These are phyloP conservation scores for Epinephelus coioides DNA, from an alignment of 2,797 vertebrate genomes.

Conservation along the genomic window DNA sequence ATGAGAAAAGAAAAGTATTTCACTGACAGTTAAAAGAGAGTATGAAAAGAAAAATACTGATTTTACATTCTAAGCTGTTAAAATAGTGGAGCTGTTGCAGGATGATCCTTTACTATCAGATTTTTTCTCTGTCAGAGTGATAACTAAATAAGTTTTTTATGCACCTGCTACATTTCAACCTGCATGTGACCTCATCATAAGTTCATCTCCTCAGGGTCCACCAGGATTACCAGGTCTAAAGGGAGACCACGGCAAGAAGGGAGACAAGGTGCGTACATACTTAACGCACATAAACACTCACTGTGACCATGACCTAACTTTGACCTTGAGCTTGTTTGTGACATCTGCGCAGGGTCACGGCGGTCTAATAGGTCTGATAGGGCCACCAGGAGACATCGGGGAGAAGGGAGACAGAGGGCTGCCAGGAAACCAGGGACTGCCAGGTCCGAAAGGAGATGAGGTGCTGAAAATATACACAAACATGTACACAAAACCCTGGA, in stretches of 20 bases:
- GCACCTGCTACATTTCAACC: not conserved
- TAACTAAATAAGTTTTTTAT: not conserved
- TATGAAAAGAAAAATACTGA: not conserved
- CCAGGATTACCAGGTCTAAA: constrained; percentile 95
- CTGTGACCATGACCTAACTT: not conserved
- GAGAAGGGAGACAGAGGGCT: constrained; percentile 97
- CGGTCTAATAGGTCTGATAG: constrained; percentile 96
- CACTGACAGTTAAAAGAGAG: not conserved
- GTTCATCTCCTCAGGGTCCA: constrained; percentile 88
- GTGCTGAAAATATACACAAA: constrained; percentile 60
- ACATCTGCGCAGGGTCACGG: constrained; percentile 91
- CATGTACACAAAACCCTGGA: not conserved
- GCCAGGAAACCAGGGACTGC: constrained; percentile 92
- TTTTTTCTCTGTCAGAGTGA: not conserved
- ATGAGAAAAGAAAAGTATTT: not conserved
- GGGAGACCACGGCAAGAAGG: constrained; percentile 95
- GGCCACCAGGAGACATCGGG: constrained; percentile 95
- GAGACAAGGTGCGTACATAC: constrained; percentile 90
- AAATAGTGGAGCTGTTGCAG: not conserved
- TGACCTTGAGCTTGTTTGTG: constrained; percentile 16
- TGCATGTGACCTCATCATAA: not conserved
- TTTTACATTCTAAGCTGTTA: not conserved
- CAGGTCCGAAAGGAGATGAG: constrained; percentile 94
- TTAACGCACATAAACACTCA: not conserved
- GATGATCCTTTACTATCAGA: not conserved